phyloP scores from a whole-genome alignment of 2,113 vertebrate genomes.

The Vombatus ursinus region DNA sequence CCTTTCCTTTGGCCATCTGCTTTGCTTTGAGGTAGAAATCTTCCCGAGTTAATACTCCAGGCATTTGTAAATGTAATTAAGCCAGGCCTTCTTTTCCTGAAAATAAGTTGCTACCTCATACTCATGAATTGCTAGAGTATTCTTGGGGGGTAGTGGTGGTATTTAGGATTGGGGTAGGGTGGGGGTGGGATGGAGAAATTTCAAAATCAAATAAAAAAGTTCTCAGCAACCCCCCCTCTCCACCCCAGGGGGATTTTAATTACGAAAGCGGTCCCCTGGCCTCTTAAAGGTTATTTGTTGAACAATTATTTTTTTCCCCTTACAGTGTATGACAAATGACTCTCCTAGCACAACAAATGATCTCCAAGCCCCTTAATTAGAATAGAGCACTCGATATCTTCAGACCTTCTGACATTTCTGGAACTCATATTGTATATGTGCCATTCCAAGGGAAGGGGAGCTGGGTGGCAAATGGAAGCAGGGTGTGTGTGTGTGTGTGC shows the following conservation, averaged over 20 bases:
- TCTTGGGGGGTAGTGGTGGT: constrained; percentile 37
- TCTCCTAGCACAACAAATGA: constrained; percentile 82
- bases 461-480: neutral
- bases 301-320: constrained; percentile 75
- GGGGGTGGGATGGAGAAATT: neutral
- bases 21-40: constrained; percentile 42
- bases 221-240: constrained; percentile 66
- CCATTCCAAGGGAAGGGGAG: constrained; percentile 77
- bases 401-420: constrained; percentile 81
- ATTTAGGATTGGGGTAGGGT: neutral
- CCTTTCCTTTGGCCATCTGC: constrained; percentile 21
- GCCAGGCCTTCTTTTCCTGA: constrained; percentile 10
- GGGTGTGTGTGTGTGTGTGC: neutral
- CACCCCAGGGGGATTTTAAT: constrained; percentile 68
- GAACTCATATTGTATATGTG: constrained; percentile 80
- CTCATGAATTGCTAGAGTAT: constrained; percentile 39
- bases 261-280: constrained; percentile 78
- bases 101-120: constrained; percentile 43
- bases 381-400: constrained; percentile 84
- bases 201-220: constrained; percentile 60
- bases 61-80: constrained; percentile 51
- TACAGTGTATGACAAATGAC: constrained; percentile 85
- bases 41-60: neutral
- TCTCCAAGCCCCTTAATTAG: constrained; percentile 86
- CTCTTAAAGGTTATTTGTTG: constrained; percentile 87